Evolutionary conservation across 2,113 vertebrate species (phyloP), one percentile per base, ranked within the genome.

Genomic region (Cardinalis cardinalis): DNA sequence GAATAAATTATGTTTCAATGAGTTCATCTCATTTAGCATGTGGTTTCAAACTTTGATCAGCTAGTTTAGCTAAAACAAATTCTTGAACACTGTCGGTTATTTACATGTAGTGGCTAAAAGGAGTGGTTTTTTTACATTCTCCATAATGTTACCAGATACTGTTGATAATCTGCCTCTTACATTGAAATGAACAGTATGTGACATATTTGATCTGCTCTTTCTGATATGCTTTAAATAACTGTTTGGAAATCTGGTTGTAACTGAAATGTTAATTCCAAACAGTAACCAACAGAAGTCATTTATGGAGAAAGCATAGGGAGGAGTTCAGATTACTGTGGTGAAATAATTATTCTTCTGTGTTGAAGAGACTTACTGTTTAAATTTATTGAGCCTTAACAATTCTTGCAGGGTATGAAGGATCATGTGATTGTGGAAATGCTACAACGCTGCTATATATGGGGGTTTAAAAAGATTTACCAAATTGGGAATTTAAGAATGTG

Each of bases 401-500:
- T 80, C n/a, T 85, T 65, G 56, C 13, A 58, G 10, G 7, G 3
- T 36, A 52, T 46, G n/a, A 76, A 71, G 10, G 29, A 46, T 46
- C 18, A 8, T 38, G 6, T 69, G 12, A 19, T 14, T 19, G 23
- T 56, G 36, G 36, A 83, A 93, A 68, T 56, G 4, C 0, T 51
- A 17, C 13, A 7, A 55, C 72, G 58, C 44, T 56, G 4, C 16
- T 58, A 1, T n/a, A 76, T n/a, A 21, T 48, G 6, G 34, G 41
- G 3, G 5, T 38, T 40, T 34, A 44, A 93, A 79, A 65, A 60
- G 8, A 46, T 3, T 64, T 63, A 43, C 5, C 3, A 34, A 64
- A 64, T 0, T 43, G 4, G 2, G 26, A 38, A 75, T 75, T 51
- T 14, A 69, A 61, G 23, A 52, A 69, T 0, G 0, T 34, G 26